Evolutionary conservation across 2,888 invertebrate species (phyloP), one percentile per base, ranked within the genome.

Genomic region (Xylota segnis): DNA sequence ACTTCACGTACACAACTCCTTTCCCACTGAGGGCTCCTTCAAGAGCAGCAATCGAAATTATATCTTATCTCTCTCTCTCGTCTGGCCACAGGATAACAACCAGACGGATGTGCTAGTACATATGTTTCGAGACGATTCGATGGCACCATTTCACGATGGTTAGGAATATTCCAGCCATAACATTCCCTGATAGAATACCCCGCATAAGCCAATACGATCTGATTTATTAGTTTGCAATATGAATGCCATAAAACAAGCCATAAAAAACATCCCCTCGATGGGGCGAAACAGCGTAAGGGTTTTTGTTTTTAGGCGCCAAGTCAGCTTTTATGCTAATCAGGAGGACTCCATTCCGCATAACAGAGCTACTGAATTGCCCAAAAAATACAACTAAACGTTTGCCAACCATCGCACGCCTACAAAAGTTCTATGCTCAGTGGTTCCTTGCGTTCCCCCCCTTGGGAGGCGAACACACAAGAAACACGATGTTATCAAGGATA

Each of bases 321-420:
- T 83, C 83, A 83, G 83, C 83, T 63, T 52, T 83, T 83, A 83
- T 83, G 83, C 43, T 79, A 83, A 83, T 83, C 78, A 78, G 68
- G 10, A 27, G 50, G 52, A 18, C 54, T 37, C 12, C 37, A 37
- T 43, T 61, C 65, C 65, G 34, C 37, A 14, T 43, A 50, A 9
- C 23, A 32, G 9, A 63, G n/a, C 61, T 43, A 56, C 6, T n/a
- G 23, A 52, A 59, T 71, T 65, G 40, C 32, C 12, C 54, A 50
- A 10, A 18, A 32, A 3, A 56, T 4, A 6, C 54, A 14, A 32
- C 52, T 43, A 75, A 75, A 68, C 37, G 14, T 34, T 63, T 37
- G 6, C 63, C 23, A 40, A 32, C 43, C 43, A 50, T 6, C 7
- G 9, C 47, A 45, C 56, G 56, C 4, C 70, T 37, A 18, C 45